Evolutionary conservation across 1,140 invertebrate species (phyloP), one percentile per base, ranked within the genome.

Genomic region (Telenomus remus): DNA sequence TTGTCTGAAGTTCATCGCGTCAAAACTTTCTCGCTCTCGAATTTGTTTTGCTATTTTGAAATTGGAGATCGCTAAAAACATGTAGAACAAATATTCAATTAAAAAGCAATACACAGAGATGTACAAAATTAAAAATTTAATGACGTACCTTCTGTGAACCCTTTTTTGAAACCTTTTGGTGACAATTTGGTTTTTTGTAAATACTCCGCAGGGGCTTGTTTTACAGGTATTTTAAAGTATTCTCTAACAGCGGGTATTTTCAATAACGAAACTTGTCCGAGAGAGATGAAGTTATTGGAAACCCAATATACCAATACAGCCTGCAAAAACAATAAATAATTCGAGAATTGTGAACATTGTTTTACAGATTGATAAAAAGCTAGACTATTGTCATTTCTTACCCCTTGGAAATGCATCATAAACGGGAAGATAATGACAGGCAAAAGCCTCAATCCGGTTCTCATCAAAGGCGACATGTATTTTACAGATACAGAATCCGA

Each of bases 291-390:
- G 85, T 99, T 99, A 56, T 92, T 94, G 19, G 94, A 92, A 33
- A 91, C 89, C 97, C 97, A 99, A 83, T 99, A 99, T 39, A 93
- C 92, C 15, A 97, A 88, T 80, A 99, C 92, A 11, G 94, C 96
- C 92, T 93, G 77, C n/a, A 86, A 64, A n/a, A n/a, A n/a, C n/a
- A n/a, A 39, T 39, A 39, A 39, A n/a, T 5, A 42, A 59, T 84
- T 71, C 72, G 33, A 44, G 63, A 42, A 35, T 35, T 35, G 5
- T 6, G 34, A 6, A 6, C 34, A 35, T 35, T 35, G 34, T 6
- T 35, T 35, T 6, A 35, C 10, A 6, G 5, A 35, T 5, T 35
- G 10, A 5, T 35, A 10, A 44, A 50, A 61, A 59, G 47, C 16
- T 47, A 50, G n/a, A n/a, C n/a, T 7, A 44, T 57, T 33, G 37